Evolutionary conservation across 1,140 invertebrate species (phyloP).

Genomic region (Pseudomyrmex pallidus): DNA sequence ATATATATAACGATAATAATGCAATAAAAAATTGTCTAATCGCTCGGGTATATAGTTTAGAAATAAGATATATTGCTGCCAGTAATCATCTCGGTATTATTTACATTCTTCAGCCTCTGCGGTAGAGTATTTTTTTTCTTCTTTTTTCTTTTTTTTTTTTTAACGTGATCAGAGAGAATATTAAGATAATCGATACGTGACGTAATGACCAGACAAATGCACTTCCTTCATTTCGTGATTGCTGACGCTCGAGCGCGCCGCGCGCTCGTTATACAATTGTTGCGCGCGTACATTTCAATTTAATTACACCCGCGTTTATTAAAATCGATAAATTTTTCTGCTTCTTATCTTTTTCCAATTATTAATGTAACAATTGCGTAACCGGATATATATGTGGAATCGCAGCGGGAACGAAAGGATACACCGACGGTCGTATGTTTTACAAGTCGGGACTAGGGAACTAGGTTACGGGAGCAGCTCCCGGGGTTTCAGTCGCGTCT

Average conservation of each 20-base stretch:
- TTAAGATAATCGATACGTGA: constrained; percentile 23
- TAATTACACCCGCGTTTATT: background rate
- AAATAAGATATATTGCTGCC: background rate
- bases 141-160: background rate
- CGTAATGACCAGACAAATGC: background rate
- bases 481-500: constrained; percentile 37
- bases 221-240: background rate
- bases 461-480: constrained; percentile 31
- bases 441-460: constrained; percentile 31
- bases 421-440: constrained; percentile 7
- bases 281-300: background rate
- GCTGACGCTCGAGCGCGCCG: background rate
- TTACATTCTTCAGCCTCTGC: background rate
- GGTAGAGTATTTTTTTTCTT: background rate
- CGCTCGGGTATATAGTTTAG: background rate
- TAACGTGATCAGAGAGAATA: background rate
- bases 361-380: constrained; percentile 20
- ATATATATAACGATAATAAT: constrained; percentile 2
- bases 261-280: background rate
- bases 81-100: constrained; percentile 21
- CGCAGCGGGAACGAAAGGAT: background rate
- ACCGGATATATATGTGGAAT: background rate
- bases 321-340: background rate
- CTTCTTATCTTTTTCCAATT: background rate
- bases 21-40: constrained; percentile 18